Percentiles rank a stretch among this genome's conserved stretches.
Conservation (phyloP, 2,797 vertebrate species). For the Cygnus olor region DNA sequence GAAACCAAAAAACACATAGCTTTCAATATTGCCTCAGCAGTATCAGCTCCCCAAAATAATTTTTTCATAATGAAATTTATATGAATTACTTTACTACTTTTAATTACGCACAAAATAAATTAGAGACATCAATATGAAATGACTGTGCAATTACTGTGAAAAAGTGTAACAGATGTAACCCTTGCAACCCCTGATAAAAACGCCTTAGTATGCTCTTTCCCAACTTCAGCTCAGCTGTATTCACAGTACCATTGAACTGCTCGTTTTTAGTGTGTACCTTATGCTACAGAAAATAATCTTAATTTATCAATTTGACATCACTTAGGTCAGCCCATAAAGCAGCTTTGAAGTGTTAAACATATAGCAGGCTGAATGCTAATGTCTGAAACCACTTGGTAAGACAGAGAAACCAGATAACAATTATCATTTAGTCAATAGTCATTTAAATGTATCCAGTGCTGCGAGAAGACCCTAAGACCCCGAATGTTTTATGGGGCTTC, state of each 20-base stretch:
- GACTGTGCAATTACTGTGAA: not conserved
- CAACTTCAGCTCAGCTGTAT: not conserved
- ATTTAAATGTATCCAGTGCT: slow-evolving; percentile 63
- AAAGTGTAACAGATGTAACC: not conserved
- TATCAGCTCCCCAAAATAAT: not conserved
- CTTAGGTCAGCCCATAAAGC: slow-evolving; percentile 37
- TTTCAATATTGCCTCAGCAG: not conserved
- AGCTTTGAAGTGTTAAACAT: slow-evolving; percentile 56
- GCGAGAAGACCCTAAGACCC: slow-evolving; percentile 26
- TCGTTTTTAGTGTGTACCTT: not conserved
- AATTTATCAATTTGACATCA: slow-evolving; percentile 38
- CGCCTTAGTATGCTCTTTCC: not conserved
- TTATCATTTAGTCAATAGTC: slow-evolving; percentile 69
- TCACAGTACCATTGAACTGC: not conserved
- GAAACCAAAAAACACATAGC: not conserved
- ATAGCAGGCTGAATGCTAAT: slow-evolving; percentile 26
- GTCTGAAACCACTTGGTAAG: slow-evolving; percentile 42
- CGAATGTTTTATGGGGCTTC: slow-evolving; percentile 22
- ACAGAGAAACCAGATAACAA: slow-evolving; percentile 59
- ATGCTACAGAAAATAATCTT: slow-evolving; percentile 10
- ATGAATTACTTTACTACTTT: not conserved
- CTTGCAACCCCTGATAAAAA: slow-evolving; percentile 15
- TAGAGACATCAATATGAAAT: not conserved
- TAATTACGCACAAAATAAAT: slow-evolving; percentile 7
- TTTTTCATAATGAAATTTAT: not conserved